phyloP scores from a whole-genome alignment of 2,797 vertebrate species.

The Acanthurus lineatus region DNA sequence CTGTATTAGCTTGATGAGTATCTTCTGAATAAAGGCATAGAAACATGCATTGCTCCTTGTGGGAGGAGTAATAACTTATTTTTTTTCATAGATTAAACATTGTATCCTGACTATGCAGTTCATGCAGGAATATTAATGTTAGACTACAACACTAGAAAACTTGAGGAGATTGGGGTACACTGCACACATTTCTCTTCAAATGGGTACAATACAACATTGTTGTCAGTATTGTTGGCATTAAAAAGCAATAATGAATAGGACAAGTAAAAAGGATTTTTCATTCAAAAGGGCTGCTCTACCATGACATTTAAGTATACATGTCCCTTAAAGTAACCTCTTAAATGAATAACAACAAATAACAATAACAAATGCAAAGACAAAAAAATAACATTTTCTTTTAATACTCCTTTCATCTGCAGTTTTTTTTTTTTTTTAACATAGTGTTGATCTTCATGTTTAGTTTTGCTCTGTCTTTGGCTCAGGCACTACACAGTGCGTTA shows the following conservation, averaged over 20 bases:
- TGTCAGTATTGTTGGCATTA: background rate
- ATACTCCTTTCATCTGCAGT: background rate
- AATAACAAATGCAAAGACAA: background rate
- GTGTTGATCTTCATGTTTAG: background rate
- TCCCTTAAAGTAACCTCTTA: background rate
- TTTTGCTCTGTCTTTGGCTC: slow-evolving; percentile 38
- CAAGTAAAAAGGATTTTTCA: background rate
- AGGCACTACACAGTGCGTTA: slow-evolving; percentile 90
- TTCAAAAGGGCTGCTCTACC: background rate
- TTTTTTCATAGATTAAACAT: background rate
- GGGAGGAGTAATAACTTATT: background rate
- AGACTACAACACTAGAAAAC: too few species aligned
- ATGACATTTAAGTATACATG: background rate
- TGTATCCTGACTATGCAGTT: background rate
- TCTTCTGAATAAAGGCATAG: slow-evolving; percentile 10
- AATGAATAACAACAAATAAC: background rate
- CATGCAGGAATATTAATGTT: background rate
- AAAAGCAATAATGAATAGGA: background rate
- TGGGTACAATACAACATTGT: background rate
- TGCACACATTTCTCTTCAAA: background rate
- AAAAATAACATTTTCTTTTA: background rate
- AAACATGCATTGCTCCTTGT: background rate
- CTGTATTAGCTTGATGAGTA: slow-evolving; percentile 40
- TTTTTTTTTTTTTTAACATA: background rate
- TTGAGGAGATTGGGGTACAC: too few species aligned